Base-by-base conservation (phyloP, 1,140 invertebrate species). In the Chironomus striatipennis region DNA sequence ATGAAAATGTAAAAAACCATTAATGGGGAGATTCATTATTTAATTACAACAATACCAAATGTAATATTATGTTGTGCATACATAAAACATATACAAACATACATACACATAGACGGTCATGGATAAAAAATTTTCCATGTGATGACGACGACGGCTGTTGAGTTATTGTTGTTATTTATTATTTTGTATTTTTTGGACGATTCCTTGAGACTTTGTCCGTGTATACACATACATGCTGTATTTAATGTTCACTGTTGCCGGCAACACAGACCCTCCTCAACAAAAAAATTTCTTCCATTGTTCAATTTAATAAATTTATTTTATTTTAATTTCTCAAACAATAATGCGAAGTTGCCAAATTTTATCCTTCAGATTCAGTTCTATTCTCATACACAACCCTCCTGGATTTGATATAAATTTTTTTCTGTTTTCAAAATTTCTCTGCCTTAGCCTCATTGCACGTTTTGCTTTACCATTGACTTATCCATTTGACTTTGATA, bases 1-100 rank as follows among this genome's bases (percentile, higher is more conserved):
- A 57, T 57, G 47, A 57, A 57, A 70, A 70, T 20, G 9, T 20
- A 21, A 9, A 70, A 12, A 70, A 18, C 65, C 18, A 70, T 70
- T 70, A 70, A 70, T 70, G 65, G 65, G 17, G 65, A 57, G 65
- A 70, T 70, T 70, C 65, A 70, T 70, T 70, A 70, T 70, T 70
- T 70, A 70, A 70, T 70, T 70, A 70, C 65, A 70, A 70, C 47
- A 57, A 57, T 57, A 57, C n/a, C 47, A 12, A 34, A 12, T 57
- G 5, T 57, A 12, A 57, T 15, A 8, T 9, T 57, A n/a, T 57
- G n/a, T 15, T n/a, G 12, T 57, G 47, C 47, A 57, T n/a, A 15
- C 47, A 34, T 34, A 34, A 34, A 34, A 34, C 24, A 5, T 34
- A 57, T 15, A 57, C 47, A 57, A n/a, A 47, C 43, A 47, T 47